Conservation (phyloP, 1,140 invertebrate genomes). For the Lepidurus apus region DNA sequence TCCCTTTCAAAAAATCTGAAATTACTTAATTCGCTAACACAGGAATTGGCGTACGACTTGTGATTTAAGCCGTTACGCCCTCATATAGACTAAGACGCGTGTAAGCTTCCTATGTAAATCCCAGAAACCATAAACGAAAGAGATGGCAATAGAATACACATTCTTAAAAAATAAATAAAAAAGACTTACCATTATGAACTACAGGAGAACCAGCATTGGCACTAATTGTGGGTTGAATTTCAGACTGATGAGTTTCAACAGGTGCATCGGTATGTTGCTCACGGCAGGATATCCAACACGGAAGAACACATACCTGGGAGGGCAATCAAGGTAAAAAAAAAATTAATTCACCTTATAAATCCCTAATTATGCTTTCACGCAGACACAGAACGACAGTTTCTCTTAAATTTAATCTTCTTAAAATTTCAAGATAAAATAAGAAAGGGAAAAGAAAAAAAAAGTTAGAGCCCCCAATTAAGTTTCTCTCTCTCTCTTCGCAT, state of each 20-base stretch:
- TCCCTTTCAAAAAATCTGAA: too few species aligned
- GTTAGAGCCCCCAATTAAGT: not conserved
- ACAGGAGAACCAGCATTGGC: not conserved
- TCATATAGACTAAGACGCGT: too few species aligned
- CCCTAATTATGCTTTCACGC: too few species aligned
- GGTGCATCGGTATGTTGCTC: constrained; percentile 4
- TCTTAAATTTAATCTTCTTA: not conserved
- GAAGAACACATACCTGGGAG: not conserved
- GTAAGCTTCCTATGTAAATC: not conserved
- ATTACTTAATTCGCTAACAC: too few species aligned
- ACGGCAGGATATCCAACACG: constrained; percentile 1
- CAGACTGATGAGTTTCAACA: not conserved
- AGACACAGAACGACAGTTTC: too few species aligned
- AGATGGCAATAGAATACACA: not conserved
- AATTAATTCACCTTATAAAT: not conserved
- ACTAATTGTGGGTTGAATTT: not conserved
- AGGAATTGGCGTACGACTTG: too few species aligned
- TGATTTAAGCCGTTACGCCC: too few species aligned
- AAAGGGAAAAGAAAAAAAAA: too few species aligned
- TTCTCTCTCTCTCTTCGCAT: not conserved
- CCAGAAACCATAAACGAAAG: not conserved
- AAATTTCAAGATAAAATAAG: not conserved
- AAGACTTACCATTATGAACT: not conserved
- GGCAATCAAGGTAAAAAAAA: not conserved
- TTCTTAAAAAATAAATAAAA: not conserved